Evolutionary conservation across 1,140 invertebrate genomes (phyloP).

Genomic region (Mycetomoellerius zeteki): DNA sequence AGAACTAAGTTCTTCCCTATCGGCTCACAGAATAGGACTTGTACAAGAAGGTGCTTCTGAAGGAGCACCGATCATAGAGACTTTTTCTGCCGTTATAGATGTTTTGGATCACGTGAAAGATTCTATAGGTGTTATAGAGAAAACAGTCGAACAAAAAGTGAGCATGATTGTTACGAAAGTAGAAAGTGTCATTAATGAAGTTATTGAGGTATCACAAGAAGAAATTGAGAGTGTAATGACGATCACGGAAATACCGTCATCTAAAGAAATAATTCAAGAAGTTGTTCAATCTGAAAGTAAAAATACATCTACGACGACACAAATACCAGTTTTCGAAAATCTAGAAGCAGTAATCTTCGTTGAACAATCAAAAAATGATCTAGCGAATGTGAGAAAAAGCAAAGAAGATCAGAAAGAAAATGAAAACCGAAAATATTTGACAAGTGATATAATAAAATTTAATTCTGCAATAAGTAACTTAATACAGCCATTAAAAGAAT

Average conservation of each 20-base stretch:
- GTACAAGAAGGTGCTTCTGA: conserved; percentile 70
- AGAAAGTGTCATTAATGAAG: conserved; percentile 79
- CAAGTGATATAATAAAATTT: conserved; percentile 10
- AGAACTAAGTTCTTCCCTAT: conserved; percentile 73
- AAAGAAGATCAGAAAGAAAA: conserved; percentile 3
- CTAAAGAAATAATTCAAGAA: not conserved
- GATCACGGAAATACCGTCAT: conserved; percentile 58
- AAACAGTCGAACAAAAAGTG: not conserved
- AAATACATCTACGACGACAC: not conserved
- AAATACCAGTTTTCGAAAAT: conserved; percentile 3
- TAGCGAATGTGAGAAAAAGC: not conserved
- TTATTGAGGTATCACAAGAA: conserved; percentile 80
- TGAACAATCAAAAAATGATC: conserved; percentile 14
- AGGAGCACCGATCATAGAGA: conserved; percentile 81
- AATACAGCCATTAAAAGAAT: conserved; percentile 56
- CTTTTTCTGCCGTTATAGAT: conserved; percentile 78
- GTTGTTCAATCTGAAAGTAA: conserved; percentile 3
- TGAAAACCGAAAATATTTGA: not conserved
- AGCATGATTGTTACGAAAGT: conserved; percentile 47
- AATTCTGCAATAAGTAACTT: conserved; percentile 39
- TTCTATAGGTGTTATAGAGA: conserved; percentile 56
- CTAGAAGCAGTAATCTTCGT: not conserved
- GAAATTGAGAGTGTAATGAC: conserved; percentile 78
- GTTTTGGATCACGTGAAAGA: conserved; percentile 77
- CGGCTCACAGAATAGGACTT: conserved; percentile 68